These are phyloP conservation scores for Apodemus agrarius DNA, from an alignment of 2,797 vertebrate species.

Conservation along the genomic window DNA sequence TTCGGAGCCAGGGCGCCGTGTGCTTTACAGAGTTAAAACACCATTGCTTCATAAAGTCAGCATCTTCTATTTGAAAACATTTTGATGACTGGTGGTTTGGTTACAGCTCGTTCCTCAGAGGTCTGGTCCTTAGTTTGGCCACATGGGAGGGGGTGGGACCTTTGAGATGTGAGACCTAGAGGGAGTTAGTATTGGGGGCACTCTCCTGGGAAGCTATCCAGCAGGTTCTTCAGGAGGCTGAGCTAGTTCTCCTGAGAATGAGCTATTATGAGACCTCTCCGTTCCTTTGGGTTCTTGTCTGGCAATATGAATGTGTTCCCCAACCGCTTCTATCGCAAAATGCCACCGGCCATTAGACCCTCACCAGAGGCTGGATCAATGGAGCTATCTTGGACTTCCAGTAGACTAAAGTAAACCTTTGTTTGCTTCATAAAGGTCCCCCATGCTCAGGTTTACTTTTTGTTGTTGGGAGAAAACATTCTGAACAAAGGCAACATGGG, in stretches of 20 bases:
- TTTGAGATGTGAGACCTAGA: not conserved
- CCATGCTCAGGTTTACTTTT: not conserved
- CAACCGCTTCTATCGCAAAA: not conserved
- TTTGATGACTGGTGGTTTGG: not conserved
- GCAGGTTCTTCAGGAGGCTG: not conserved
- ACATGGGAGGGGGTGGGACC: not conserved
- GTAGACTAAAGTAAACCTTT: not conserved
- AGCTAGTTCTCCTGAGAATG: not conserved
- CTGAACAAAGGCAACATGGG: not conserved
- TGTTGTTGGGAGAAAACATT: not conserved
- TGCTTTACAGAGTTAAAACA: slow-evolving; percentile 36
- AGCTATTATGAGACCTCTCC: not conserved
- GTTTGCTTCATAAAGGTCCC: not conserved
- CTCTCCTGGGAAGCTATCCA: not conserved
- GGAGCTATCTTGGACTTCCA: not conserved
- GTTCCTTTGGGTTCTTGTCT: not conserved
- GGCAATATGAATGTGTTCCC: too few species aligned
- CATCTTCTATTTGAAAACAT: slow-evolving; percentile 4
- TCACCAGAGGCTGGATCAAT: not conserved
- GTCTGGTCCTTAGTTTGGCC: not conserved
- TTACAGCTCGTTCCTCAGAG: not conserved
- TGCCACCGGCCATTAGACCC: not conserved
- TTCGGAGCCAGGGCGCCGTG: not conserved
- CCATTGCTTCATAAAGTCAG: slow-evolving; percentile 25
- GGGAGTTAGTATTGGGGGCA: not conserved